These are phyloP conservation scores for Rana temporaria DNA, from an alignment of 2,113 vertebrate genomes.

Conservation along the genomic window DNA sequence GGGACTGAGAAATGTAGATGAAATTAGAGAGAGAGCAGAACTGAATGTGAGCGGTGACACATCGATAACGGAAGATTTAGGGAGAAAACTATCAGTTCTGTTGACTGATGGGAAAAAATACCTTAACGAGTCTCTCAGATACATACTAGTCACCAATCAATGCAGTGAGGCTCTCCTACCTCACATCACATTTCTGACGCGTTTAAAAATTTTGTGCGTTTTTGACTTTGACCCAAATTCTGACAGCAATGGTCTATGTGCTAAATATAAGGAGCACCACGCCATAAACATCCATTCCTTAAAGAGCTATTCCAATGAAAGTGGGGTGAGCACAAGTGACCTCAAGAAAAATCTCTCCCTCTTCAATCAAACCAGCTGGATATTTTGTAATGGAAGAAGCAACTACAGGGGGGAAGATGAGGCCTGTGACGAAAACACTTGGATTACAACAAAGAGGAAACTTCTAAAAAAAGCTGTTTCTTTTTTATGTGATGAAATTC, in stretches of 20 bases:
- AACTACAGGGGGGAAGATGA: slow-evolving; percentile 74
- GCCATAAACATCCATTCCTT: slow-evolving; percentile 73
- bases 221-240: slow-evolving; percentile 86
- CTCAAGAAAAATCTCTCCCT: slow-evolving; percentile 68
- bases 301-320: slow-evolving; percentile 70
- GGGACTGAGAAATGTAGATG: slow-evolving; percentile 66
- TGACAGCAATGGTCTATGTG: slow-evolving; percentile 74
- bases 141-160: slow-evolving; percentile 81
- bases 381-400: slow-evolving; percentile 83
- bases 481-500: slow-evolving; percentile 77
- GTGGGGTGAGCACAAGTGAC: slow-evolving; percentile 61
- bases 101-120: slow-evolving; percentile 77
- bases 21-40: slow-evolving; percentile 73
- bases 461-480: slow-evolving; percentile 72
- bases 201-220: slow-evolving; percentile 79
- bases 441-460: slow-evolving; percentile 78
- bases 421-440: slow-evolving; percentile 76
- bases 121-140: slow-evolving; percentile 75
- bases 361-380: slow-evolving; percentile 83
- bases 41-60: slow-evolving; percentile 68
- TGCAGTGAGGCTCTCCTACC: slow-evolving; percentile 70
- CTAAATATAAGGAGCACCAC: slow-evolving; percentile 71
- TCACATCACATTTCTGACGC: slow-evolving; percentile 72
- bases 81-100: slow-evolving; percentile 72
- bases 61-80: slow-evolving; percentile 64